Evolutionary conservation across 2,113 vertebrate species (phyloP).

Genomic region (Protomyctophum bolini): DNA sequence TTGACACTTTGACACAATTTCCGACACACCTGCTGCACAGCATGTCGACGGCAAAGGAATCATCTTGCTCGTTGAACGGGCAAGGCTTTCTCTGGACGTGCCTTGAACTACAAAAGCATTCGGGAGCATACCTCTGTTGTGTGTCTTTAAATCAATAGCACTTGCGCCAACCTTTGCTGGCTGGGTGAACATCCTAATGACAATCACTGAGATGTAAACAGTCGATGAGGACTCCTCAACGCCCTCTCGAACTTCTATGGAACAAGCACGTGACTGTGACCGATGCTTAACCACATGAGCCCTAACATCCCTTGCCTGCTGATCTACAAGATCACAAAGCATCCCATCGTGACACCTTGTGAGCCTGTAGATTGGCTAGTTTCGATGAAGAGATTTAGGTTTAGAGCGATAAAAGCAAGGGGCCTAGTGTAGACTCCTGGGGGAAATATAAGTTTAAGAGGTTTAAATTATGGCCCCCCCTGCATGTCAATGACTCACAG

Average conservation of each 20-base stretch:
- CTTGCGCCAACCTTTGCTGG: not conserved
- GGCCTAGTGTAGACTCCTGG: too few relatives aligned
- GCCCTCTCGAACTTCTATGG: too few relatives aligned
- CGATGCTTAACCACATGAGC: not conserved
- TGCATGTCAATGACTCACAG: too few relatives aligned
- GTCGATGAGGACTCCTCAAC: not conserved
- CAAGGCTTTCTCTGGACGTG: conserved; percentile 1
- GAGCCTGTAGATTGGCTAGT: too few relatives aligned
- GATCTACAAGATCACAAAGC: too few relatives aligned
- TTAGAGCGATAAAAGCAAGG: too few relatives aligned
- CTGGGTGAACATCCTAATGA: conserved; percentile 9
- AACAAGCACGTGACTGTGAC: not conserved
- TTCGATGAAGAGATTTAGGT: too few relatives aligned
- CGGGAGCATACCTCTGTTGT: not conserved
- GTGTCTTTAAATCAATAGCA: conserved; percentile 39
- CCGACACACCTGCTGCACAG: not conserved
- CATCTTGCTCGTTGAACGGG: conserved; percentile 31
- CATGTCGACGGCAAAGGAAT: not conserved
- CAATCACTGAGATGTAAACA: conserved; percentile 3
- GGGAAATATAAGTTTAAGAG: too few relatives aligned
- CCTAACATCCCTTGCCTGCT: too few relatives aligned
- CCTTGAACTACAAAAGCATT: not conserved
- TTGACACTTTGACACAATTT: conserved; percentile 16
- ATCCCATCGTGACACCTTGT: too few relatives aligned
- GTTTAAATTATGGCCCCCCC: too few relatives aligned